Percentiles rank a stretch among this genome's conserved stretches.
Evolutionary conservation across 2,113 vertebrate genomes (phyloP).

Genomic region (Tenebrosternarchus preto): DNA sequence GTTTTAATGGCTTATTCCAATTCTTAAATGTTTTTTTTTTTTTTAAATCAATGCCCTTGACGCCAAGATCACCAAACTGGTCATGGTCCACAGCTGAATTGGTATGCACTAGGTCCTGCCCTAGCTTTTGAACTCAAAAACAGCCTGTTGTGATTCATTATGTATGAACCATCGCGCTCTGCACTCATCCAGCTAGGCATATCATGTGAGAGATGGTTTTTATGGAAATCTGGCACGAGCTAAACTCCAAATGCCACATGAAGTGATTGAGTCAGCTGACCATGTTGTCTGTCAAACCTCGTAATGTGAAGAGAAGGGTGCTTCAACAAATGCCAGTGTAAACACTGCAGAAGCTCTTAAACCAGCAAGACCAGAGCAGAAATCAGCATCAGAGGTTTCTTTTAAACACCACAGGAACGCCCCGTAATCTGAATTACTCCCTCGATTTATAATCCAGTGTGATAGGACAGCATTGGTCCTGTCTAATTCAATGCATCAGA

Average conservation of each 20-base stretch:
- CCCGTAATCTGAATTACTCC: background rate
- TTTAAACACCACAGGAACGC: slow-evolving; percentile 2
- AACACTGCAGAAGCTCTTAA: background rate
- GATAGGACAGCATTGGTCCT: background rate
- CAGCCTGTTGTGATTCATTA: background rate
- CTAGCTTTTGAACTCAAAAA: background rate
- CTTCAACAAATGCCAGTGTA: slow-evolving; percentile 35
- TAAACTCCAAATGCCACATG: slow-evolving; percentile 36
- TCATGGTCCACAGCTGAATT: background rate
- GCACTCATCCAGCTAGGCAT: slow-evolving; percentile 12
- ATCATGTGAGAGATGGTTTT: slow-evolving; percentile 11
- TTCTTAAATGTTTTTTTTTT: background rate
- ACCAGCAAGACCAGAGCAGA: background rate
- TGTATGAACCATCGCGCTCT: slow-evolving; percentile 15
- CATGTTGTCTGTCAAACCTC: slow-evolving; percentile 28
- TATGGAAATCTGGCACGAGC: slow-evolving; percentile 3
- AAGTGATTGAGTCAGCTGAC: slow-evolving; percentile 21
- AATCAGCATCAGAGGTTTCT: background rate
- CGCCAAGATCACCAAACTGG: background rate
- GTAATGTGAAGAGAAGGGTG: background rate
- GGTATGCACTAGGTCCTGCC: background rate
- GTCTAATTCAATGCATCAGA: background rate
- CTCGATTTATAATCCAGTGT: background rate
- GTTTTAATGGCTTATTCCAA: background rate
- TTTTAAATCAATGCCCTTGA: background rate